Conservation (phyloP, 2,113 vertebrate genomes). For the Crotalus viridis region DNA sequence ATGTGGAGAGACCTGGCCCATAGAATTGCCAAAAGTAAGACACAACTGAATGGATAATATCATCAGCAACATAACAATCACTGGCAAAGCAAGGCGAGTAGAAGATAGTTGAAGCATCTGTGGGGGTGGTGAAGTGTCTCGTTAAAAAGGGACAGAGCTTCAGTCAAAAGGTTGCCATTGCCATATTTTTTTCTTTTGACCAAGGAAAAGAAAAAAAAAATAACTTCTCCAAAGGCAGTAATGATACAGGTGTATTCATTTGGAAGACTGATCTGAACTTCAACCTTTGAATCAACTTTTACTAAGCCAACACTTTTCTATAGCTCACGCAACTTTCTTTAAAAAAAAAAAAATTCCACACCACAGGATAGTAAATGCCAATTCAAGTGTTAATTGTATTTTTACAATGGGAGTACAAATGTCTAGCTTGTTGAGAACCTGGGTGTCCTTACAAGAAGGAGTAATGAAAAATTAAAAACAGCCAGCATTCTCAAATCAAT, state of each 20-base stretch:
- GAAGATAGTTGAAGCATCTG: neutral
- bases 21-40: neutral
- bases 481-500: conserved; percentile 67
- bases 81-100: neutral
- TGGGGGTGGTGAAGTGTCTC: neutral
- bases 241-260: neutral
- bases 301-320: neutral
- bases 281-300: neutral
- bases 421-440: conserved; percentile 57
- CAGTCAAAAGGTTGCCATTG: neutral
- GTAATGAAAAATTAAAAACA: conserved; percentile 66
- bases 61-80: neutral
- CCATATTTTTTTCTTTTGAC: neutral
- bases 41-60: neutral
- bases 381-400: conserved; percentile 68
- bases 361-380: conserved; percentile 46
- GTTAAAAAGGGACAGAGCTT: neutral
- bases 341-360: conserved; percentile 21
- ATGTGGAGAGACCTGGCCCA: neutral
- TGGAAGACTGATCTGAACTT: neutral
- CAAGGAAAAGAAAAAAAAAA: neutral
- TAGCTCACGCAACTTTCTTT: neutral
- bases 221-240: neutral
- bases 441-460: conserved; percentile 56
- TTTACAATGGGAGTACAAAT: conserved; percentile 61